Base-by-base conservation (phyloP, 2,113 vertebrate genomes). In the Cyprinodon brontotheroides region DNA sequence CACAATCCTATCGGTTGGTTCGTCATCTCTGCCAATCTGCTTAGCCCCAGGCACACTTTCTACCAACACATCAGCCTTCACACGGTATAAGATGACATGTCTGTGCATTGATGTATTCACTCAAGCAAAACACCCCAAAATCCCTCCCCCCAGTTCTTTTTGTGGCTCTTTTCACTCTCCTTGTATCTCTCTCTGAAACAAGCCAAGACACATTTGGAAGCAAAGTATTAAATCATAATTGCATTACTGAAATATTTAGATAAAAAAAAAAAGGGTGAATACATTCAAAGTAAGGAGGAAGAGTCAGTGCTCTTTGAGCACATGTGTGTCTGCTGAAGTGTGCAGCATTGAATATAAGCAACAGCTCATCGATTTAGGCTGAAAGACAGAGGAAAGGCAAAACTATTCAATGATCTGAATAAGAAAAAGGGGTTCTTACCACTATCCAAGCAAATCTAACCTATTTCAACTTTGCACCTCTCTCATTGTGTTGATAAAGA, bases 161-260 rank as follows among this genome's bases (percentile, higher is more conserved):
- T 29, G 29, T 29, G 29, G 29, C 57, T 17, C 43, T 65, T 41
- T 87, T 83, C 78, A 53, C 82, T 53, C 2, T 37, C 75, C 48
- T 41, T 72, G 74, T 60, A 67, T 86, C 71, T 85, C 78, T 85
- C 78, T 85, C 65, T 13, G 67, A 87, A 86, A 89, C 86, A 81
- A 89, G 86, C 87, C 86, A 57, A 78, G 87, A 87, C 89, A 86
- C 77, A 84, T 87, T 88, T 79, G 75, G 79, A 89, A 65, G 57
- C 48, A 71, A 65, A 20, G 12, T 86, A 93, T 93, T 84, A 93
- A 94, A 94, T 92, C 93, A 93, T 94, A 87, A 94, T 91, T 80
- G 69, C 66, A 80, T 89, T 29, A 79, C 88, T 94, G 89, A 93
- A 94, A 93, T 92, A 93, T 93, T 94, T 88, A 93, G 84, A 84